Conservation (phyloP, 2,888 invertebrate species). For the Xanthia icteritia region DNA sequence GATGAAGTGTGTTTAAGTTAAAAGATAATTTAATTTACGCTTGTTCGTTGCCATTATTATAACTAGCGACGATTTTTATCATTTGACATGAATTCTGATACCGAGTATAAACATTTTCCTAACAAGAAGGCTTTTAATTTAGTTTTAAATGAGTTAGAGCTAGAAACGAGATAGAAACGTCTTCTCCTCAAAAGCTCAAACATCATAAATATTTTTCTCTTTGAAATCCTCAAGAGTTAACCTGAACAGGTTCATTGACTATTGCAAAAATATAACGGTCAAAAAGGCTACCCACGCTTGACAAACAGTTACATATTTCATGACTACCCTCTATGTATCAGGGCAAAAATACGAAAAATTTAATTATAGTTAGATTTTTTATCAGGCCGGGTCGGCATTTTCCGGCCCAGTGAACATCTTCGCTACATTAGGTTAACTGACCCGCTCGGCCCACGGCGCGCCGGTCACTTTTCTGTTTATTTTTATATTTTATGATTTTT, state of each 20-base stretch:
- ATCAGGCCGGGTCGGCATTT: constrained; percentile 58
- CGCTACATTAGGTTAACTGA: constrained; percentile 62
- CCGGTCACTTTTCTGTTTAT: constrained; percentile 47
- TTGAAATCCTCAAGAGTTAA: background rate
- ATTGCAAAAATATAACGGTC: background rate
- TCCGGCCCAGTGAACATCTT: constrained; percentile 50
- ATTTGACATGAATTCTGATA: too few relatives aligned
- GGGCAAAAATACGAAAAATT: constrained; percentile 54
- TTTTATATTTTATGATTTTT: constrained; percentile 53
- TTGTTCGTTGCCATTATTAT: too few relatives aligned
- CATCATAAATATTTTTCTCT: background rate
- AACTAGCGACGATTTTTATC: too few relatives aligned
- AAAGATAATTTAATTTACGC: too few relatives aligned
- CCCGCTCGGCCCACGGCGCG: constrained; percentile 33
- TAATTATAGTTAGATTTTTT: constrained; percentile 61
- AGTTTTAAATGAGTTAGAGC: too few relatives aligned
- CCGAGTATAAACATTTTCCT: too few relatives aligned
- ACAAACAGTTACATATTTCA: constrained; percentile 31
- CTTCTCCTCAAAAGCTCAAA: too few relatives aligned
- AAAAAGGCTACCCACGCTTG: background rate
- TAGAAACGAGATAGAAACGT: too few relatives aligned
- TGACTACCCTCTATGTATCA: constrained; percentile 27
- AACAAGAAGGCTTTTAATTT: too few relatives aligned
- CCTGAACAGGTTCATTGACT: background rate
- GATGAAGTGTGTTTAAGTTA: too few relatives aligned